Conservation (phyloP, 2,888 invertebrate species). For the Agonopterix heracliana region DNA sequence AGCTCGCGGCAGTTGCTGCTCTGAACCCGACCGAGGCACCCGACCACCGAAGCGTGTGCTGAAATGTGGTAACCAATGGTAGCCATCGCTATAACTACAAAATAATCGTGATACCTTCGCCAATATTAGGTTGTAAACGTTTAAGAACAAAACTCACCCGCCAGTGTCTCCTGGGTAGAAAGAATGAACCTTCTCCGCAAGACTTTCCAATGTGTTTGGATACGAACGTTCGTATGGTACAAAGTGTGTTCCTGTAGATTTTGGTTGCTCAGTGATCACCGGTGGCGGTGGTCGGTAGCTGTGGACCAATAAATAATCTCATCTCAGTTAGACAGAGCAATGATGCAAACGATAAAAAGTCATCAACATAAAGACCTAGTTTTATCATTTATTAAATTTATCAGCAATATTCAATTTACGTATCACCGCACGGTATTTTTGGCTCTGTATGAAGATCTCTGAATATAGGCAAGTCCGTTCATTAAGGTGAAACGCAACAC, state of each 20-base stretch:
- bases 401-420: too few species aligned
- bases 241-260: constrained; percentile 85
- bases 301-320: not conserved
- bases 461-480: too few species aligned
- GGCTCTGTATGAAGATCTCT: too few species aligned
- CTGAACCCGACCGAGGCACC: constrained; percentile 92
- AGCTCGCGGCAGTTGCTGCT: constrained; percentile 91
- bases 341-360: too few species aligned
- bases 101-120: constrained; percentile 21
- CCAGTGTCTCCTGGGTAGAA: constrained; percentile 79
- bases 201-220: constrained; percentile 91
- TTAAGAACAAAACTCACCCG: constrained; percentile 33
- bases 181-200: constrained; percentile 94
- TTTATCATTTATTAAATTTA: too few species aligned
- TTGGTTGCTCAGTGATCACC: constrained; percentile 94
- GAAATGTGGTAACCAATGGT: constrained; percentile 18
- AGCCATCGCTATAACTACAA: constrained; percentile 22
- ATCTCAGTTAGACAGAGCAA: too few species aligned
- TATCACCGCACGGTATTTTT: too few species aligned
- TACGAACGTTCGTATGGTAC: constrained; percentile 91
- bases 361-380: too few species aligned
- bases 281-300: constrained; percentile 90
- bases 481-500: too few species aligned
- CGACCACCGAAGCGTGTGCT: constrained; percentile 63
- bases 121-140: constrained; percentile 23